Percentiles rank a stretch among this genome's conserved stretches.
Evolutionary conservation across 2,888 invertebrate species (phyloP).

Genomic region (Lagria hirta): DNA sequence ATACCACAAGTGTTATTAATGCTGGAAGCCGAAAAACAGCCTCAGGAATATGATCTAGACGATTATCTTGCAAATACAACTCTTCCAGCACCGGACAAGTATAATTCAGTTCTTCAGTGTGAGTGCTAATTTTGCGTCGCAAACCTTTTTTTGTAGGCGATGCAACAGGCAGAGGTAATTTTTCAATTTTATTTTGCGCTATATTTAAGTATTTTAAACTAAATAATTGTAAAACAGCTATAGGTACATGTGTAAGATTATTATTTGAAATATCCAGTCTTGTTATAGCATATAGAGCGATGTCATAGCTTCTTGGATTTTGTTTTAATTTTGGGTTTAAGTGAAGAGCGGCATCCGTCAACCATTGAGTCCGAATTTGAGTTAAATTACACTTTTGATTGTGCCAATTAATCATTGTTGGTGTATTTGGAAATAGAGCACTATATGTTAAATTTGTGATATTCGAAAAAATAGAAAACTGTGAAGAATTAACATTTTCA

Average conservation of each 20-base stretch:
- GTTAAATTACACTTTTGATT: constrained; percentile 71
- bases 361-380: constrained; percentile 78
- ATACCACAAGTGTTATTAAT: constrained; percentile 82
- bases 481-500: constrained; percentile 60
- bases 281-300: constrained; percentile 88
- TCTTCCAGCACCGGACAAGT: constrained; percentile 84
- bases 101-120: constrained; percentile 54
- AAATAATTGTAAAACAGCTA: constrained; percentile 78
- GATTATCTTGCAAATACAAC: constrained; percentile 88
- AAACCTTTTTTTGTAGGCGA: constrained; percentile 42
- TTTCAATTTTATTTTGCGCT: constrained; percentile 85
- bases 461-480: constrained; percentile 58
- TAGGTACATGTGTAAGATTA: constrained; percentile 75
- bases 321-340: constrained; percentile 81
- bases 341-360: constrained; percentile 78
- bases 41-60: constrained; percentile 78
- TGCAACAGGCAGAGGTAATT: constrained; percentile 61
- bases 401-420: constrained; percentile 93
- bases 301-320: constrained; percentile 65
- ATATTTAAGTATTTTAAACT: constrained; percentile 83
- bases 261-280: constrained; percentile 92
- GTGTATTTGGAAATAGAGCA: constrained; percentile 77
- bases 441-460: constrained; percentile 71
- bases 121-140: constrained; percentile 43
- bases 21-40: constrained; percentile 80